phyloP scores from a whole-genome alignment of 2,888 invertebrate genomes.

The Bedellia somnulentella region DNA sequence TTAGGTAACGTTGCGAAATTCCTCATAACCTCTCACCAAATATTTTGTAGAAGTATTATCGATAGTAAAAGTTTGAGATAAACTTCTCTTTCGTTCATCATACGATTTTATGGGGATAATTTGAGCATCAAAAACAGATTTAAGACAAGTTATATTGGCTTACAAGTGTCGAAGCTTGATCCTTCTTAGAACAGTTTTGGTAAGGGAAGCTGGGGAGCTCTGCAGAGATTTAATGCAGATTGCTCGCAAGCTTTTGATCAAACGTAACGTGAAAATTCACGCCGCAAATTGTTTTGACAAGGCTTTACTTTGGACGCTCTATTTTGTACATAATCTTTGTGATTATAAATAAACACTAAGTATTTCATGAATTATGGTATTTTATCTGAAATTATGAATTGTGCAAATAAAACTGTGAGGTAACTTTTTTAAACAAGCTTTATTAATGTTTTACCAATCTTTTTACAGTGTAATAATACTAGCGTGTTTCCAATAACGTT shows the following conservation, averaged over 20 bases:
- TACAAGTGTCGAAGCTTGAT: constrained; percentile 51
- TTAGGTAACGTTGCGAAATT: no score
- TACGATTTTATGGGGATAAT: no score
- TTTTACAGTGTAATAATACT: constrained; percentile 19
- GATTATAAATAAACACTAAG: no score
- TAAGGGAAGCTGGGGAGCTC: constrained; percentile 48
- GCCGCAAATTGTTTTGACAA: constrained; percentile 33
- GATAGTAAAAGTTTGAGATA: no score
- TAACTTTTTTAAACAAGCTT: constrained; percentile 55
- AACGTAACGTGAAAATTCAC: constrained; percentile 40
- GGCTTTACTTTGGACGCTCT: constrained; percentile 6
- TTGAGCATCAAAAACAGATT: constrained; percentile 60
- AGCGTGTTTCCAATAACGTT: no score
- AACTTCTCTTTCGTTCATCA: no score
- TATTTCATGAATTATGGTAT: no score
- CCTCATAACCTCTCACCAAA: no score
- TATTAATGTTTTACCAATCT: constrained; percentile 40
- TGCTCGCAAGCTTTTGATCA: constrained; percentile 46
- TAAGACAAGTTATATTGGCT: constrained; percentile 62
- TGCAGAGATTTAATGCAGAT: constrained; percentile 49
- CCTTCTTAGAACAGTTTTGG: constrained; percentile 45
- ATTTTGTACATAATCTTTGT: no score
- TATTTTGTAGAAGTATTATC: no score
- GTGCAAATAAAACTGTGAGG: constrained; percentile 1
- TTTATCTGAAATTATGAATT: no score